Evolutionary conservation across 2,888 invertebrate genomes (phyloP), one percentile per base, ranked within the genome.

Genomic region (Rapana venosa): DNA sequence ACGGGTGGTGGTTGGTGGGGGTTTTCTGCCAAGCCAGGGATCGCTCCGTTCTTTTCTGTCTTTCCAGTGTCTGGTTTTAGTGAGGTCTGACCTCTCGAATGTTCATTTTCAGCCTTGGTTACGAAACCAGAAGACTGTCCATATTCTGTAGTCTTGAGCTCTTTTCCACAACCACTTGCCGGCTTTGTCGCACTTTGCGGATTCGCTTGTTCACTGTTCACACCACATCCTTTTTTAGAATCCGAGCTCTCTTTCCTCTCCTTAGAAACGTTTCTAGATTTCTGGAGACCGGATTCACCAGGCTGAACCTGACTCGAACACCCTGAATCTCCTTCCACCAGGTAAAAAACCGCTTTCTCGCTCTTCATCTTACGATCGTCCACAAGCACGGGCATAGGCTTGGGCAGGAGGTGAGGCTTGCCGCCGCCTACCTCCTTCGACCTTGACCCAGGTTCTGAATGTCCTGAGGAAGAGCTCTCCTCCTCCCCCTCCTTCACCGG

Each of bases 371-470:
- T 66, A 35, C 56, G 32, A 22, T 87, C 87, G 35, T 70, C 87
- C 66, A 70, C 87, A 17, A 87, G 66, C 30, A 87, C 66, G 15
- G 86, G 87, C 22, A 70, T 32, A 8, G 87, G 87, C 26, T 87
- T 87, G 22, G 66, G 87, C 30, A 66, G 17, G 0, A 87, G 70
- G 26, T 70, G 66, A 35, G 70, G 70, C 30, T 61, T 61, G 6
- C 85, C 1, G 6, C 85, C 1, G 11, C 84, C 47, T 26, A 5
- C 84, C 11, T 56, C 84, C 35, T 35, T 35, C 1, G 35, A 32
- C 20, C 20, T 32, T 17, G 81, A 22, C 1, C 5, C n/a, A 5
- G 35, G 35, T 81, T 36, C 81, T 17, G 81, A 81, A 32, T 35
- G 13, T n/a, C 74, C 74, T 26, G 74, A 74, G 6, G 83, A 36